Evolutionary conservation across 2,113 vertebrate species (phyloP).

Genomic region (Peromyscus polionotus): DNA sequence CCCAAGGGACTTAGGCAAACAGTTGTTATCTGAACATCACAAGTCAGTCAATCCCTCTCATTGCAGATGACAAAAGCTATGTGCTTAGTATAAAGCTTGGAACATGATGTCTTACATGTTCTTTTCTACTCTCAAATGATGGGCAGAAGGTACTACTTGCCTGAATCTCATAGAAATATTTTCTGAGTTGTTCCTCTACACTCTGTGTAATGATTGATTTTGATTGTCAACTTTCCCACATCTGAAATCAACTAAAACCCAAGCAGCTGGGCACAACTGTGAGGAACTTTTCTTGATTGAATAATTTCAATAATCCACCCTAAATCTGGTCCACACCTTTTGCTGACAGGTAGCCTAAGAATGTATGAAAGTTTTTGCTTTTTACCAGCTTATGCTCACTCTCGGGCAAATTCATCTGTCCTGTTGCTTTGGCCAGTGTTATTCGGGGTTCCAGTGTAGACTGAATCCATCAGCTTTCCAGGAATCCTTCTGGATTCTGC

Average conservation of each 20-base stretch:
- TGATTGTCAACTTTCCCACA: background rate
- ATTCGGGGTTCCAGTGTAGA: background rate
- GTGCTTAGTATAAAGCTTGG: background rate
- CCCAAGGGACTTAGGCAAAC: background rate
- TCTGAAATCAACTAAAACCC: background rate
- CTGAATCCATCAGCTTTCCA: background rate
- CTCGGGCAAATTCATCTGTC: background rate
- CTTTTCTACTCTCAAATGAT: background rate
- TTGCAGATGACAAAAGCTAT: background rate
- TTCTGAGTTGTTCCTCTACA: background rate
- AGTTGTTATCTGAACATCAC: background rate
- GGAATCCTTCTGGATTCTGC: background rate
- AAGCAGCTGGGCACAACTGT: background rate
- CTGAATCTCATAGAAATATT: background rate
- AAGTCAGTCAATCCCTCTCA: background rate
- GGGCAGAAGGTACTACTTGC: background rate
- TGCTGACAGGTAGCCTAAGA: background rate
- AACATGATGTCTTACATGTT: background rate
- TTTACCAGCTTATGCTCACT: background rate
- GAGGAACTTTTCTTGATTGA: background rate
- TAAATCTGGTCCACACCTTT: background rate
- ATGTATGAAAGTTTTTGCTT: background rate
- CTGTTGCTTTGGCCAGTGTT: background rate
- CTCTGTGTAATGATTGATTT: background rate
- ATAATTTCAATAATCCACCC: background rate